Base-by-base conservation (phyloP, 2,888 invertebrate species). In the Cheilosia pagana region DNA sequence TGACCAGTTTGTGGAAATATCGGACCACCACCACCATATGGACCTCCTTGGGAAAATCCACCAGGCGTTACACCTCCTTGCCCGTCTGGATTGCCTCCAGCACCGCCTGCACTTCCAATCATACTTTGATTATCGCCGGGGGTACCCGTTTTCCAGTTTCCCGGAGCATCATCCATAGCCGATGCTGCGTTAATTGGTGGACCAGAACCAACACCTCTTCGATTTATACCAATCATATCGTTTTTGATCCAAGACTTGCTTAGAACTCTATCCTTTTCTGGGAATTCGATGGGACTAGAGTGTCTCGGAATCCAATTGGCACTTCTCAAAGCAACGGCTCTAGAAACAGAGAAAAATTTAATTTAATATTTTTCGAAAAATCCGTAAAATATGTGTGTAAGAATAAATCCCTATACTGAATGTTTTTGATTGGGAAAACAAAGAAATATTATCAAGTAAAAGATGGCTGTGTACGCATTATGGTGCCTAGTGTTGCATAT, bases 141-240 rank as follows among this genome's bases (percentile, higher is more conserved):
- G 89, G 91, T 90, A 90, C 92, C 92, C 88, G 94, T 95, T 94
- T 96, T 96, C 96, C 96, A 96, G 92, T 95, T 95, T 90, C 94
- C 93, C 91, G 94, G 93, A 90, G 94, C 94, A 93, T 95, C 95
- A 93, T 95, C 95, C 94, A 95, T 95, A 92, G 95, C 94, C 93
- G 95, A 94, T 92, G 95, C 94, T 93, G 94, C 93, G 93, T 94
- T 93, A 92, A 94, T 93, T 92, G 94, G 93, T 90, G 94, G 93
- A 90, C 91, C 91, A 81, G 91, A 87, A 88, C 90, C 91, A 76
- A 91, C 90, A 87, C 91, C 95, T 93, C 96, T 95, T 94, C 96
- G 95, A 94, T 96, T 96, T 94, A 96, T 96, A 94, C 96, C 96
- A 96, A 89, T 87, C 88, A 88, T 88, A 82, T 43, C 60, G 62